Evolutionary conservation across 2,113 vertebrate species (phyloP).

Genomic region (Microcebus tavaratra): DNA sequence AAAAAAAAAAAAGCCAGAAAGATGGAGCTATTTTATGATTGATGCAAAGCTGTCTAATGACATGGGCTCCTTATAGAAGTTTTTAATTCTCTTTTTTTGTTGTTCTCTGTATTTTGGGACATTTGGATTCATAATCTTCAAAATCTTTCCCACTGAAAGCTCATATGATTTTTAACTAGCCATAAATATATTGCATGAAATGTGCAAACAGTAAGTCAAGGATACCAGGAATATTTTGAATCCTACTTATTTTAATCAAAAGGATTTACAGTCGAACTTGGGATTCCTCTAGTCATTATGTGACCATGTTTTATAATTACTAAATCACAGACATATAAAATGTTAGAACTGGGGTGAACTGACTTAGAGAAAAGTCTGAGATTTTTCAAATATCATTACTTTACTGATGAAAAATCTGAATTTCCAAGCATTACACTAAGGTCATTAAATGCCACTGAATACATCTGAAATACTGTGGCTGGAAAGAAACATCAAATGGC

Average conservation of each 20-base stretch:
- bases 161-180: conserved; percentile 19
- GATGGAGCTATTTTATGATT: neutral
- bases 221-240: neutral
- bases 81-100: neutral
- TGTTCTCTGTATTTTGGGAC: neutral
- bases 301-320: neutral
- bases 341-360: neutral
- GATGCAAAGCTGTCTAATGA: neutral
- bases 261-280: neutral
- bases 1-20: neutral
- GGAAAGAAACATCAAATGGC: too few relatives aligned
- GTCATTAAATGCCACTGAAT: too few relatives aligned
- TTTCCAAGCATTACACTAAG: neutral
- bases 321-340: neutral
- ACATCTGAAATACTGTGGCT: too few relatives aligned
- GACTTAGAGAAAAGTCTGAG: neutral
- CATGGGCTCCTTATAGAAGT: neutral
- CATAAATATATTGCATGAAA: neutral
- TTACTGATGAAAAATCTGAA: neutral
- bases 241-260: conserved; percentile 4
- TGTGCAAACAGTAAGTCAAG: neutral
- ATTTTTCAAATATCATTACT: neutral
- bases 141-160: neutral
- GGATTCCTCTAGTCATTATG: neutral
- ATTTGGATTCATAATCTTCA: neutral